Base-by-base conservation (phyloP, 2,888 invertebrate species). In the Tipula vernalis region DNA sequence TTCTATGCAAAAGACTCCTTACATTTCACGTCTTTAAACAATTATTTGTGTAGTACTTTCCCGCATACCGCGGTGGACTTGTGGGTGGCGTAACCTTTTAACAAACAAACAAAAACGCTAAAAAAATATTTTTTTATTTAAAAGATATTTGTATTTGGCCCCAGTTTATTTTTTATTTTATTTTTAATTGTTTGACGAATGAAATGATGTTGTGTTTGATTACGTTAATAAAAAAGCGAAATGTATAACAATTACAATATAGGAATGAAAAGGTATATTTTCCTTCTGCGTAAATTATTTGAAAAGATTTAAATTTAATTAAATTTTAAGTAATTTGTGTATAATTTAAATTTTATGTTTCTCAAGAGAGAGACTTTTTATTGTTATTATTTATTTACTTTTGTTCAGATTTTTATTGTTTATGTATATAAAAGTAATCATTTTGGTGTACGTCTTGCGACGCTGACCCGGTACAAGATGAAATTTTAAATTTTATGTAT, bases 201-300 rank as follows among this genome's bases (percentile, higher is more conserved):
- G 71, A 71, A 71, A 71, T 10, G 71, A 71, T 71, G 28, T 71
- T 71, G 28, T 28, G 71, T 71, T 71, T 71, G 71, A 71, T 71
- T 71, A 71, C 71, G 71, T 71, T 71, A 71, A 71, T 71, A 71
- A 71, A 28, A 71, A 57, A 8, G 28, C 28, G 28, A 71, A 71
- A 57, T 57, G 18, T 57, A 57, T 5, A 15, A 57, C 5, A 51
- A 57, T 6, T 6, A 18, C 12, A 6, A 57, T 15, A 10, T 28
- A 71, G 71, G 71, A 71, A 71, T 71, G 71, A 71, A 71, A 71
- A 71, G 71, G 71, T 71, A 71, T 71, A 71, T 71, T 71, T 71
- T 71, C 28, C 71, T 28, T 71, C 71, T 12, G 71, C 28, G 71
- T 71, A 71, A 71, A 71, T 71, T 71, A 71, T 71, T 71, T 71